Conservation (phyloP, 2,888 invertebrate species). For the Cremastinae sp. region DNA sequence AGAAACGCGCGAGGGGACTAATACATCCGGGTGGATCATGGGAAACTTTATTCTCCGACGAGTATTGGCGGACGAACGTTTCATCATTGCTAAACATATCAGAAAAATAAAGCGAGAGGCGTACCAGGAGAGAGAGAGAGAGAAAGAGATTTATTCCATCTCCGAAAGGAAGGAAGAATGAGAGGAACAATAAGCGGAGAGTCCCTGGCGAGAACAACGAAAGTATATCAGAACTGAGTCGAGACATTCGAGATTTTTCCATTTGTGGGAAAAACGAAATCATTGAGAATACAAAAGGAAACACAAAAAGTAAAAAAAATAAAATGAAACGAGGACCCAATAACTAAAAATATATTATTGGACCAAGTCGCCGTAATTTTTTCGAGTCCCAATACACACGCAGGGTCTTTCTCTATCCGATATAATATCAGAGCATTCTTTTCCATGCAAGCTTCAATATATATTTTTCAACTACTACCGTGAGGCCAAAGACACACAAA, state of each 20-base stretch:
- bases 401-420: conserved; percentile 28
- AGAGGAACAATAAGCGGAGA: background rate
- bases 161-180: background rate
- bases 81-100: conserved; percentile 56
- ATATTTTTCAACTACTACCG: conserved; percentile 37
- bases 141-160: conserved; percentile 21
- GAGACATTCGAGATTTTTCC: background rate
- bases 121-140: background rate
- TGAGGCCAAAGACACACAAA: conserved; percentile 22
- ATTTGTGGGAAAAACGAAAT: background rate
- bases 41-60: conserved; percentile 7
- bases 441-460: conserved; percentile 25
- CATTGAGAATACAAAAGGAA: background rate
- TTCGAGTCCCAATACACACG: conserved; percentile 11
- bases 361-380: conserved; percentile 44
- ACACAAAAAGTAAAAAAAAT: conserved; percentile 6
- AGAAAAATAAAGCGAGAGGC: conserved; percentile 7
- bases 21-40: conserved; percentile 20
- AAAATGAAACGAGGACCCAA: conserved; percentile 44
- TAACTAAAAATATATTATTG: conserved; percentile 51
- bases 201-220: background rate
- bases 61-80: conserved; percentile 4
- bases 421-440: conserved; percentile 32
- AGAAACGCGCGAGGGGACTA: background rate
- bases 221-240: background rate